These are phyloP conservation scores for Istiophorus platypterus DNA, from an alignment of 2,113 vertebrate genomes.

Conservation along the genomic window DNA sequence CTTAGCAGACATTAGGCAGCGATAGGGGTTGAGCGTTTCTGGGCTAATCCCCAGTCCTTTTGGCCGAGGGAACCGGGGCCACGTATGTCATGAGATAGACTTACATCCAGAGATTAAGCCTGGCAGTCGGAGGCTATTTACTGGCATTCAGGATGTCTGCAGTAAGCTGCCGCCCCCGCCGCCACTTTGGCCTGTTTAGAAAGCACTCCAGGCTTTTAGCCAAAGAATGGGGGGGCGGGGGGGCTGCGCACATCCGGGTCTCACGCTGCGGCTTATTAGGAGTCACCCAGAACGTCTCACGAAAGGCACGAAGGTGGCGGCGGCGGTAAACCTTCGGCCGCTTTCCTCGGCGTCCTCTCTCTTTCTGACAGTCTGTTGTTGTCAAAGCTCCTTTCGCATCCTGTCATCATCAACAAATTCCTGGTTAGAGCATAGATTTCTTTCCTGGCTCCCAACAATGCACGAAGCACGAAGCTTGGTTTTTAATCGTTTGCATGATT, in stretches of 20 bases:
- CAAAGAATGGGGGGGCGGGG: no score
- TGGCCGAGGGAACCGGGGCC: constrained; percentile 72
- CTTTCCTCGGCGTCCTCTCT: no score
- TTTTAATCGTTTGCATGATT: no score
- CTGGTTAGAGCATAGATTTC: constrained; percentile 8
- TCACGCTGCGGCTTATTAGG: constrained; percentile 24
- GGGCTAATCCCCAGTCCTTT: constrained; percentile 78
- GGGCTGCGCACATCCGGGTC: constrained; percentile 17
- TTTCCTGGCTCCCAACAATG: not conserved
- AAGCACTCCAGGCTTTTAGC: constrained; percentile 47
- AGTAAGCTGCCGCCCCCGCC: constrained; percentile 51
- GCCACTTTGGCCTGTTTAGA: constrained; percentile 27
- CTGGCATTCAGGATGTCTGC: constrained; percentile 59
- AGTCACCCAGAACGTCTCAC: no score
- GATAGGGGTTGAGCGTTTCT: constrained; percentile 77
- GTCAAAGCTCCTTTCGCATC: not conserved
- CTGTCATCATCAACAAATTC: constrained; percentile 9
- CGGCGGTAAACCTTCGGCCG: no score
- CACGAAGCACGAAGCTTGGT: no score
- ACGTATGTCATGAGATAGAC: constrained; percentile 76
- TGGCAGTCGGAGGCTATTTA: constrained; percentile 68
- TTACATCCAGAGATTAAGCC: constrained; percentile 72
- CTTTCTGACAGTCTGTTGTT: no score
- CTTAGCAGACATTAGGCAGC: constrained; percentile 79
- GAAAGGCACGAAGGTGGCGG: no score